These are phyloP conservation scores for Eupeodes corollae DNA, from an alignment of 1,140 invertebrate species.

Conservation along the genomic window DNA sequence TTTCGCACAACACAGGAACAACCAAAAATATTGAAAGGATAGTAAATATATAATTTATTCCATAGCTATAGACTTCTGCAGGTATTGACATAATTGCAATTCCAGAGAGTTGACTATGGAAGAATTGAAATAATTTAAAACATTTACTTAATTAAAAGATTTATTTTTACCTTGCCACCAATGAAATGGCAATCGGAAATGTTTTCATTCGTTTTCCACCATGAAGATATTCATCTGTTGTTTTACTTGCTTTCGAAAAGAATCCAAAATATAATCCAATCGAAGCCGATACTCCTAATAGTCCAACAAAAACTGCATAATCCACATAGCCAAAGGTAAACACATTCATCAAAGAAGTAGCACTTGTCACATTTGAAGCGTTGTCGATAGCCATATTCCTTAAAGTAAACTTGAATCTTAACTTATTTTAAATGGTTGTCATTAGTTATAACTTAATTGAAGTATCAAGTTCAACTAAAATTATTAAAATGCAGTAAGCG, in stretches of 20 bases:
- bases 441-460: no score
- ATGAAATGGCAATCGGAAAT: constrained; percentile 52
- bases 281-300: constrained; percentile 48
- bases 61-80: constrained; percentile 67
- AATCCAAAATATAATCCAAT: constrained; percentile 56
- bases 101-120: constrained; percentile 67
- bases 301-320: constrained; percentile 46
- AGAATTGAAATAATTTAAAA: constrained; percentile 9
- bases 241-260: constrained; percentile 36
- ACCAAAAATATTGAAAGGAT: constrained; percentile 52
- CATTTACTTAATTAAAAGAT: neutral
- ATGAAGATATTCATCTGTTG: constrained; percentile 48
- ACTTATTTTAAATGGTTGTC: no score
- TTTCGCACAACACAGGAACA: constrained; percentile 49
- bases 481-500: no score
- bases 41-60: constrained; percentile 54
- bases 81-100: constrained; percentile 67
- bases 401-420: no score
- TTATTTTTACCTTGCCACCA: constrained; percentile 44
- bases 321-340: constrained; percentile 42
- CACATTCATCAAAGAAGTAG: neutral
- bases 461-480: no score
- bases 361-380: neutral
- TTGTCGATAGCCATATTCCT: no score
- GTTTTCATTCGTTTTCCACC: constrained; percentile 51